Conservation (phyloP, 2,888 invertebrate genomes). For the Polymixis lichenea region DNA sequence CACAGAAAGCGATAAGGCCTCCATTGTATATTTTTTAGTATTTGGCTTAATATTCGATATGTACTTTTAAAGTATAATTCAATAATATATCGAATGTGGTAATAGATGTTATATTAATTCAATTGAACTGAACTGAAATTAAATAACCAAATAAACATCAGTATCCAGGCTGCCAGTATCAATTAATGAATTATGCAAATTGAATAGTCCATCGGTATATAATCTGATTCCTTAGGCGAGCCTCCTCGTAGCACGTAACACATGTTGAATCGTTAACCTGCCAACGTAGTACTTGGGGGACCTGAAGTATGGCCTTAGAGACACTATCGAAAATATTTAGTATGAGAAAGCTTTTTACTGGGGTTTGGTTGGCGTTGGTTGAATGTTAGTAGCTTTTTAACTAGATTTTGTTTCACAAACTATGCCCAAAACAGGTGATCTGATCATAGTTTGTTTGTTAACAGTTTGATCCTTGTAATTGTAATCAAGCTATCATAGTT, state of each 20-base stretch:
- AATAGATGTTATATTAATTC: neutral
- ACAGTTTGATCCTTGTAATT: neutral
- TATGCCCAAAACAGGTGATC: neutral
- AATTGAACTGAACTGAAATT: conserved; percentile 14
- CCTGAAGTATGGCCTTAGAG: neutral
- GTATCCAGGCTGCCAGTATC: conserved; percentile 41
- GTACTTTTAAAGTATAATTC: too few relatives aligned
- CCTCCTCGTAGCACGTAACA: conserved; percentile 37
- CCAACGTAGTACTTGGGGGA: neutral
- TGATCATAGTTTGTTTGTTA: neutral
- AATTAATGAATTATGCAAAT: conserved; percentile 65
- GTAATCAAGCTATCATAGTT: neutral
- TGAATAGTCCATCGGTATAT: conserved; percentile 52
- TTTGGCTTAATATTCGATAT: too few relatives aligned
- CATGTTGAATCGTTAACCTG: conserved; percentile 31
- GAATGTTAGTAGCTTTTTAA: neutral
- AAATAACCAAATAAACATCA: conserved; percentile 40
- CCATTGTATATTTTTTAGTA: too few relatives aligned
- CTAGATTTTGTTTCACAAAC: neutral
- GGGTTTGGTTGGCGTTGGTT: neutral
- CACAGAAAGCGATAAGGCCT: too few relatives aligned
- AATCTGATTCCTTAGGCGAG: conserved; percentile 61
- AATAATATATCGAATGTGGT: neutral
- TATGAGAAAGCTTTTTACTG: neutral
- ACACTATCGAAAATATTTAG: neutral